Conservation (phyloP, 2,888 invertebrate genomes). For the Parnassius glacialis region DNA sequence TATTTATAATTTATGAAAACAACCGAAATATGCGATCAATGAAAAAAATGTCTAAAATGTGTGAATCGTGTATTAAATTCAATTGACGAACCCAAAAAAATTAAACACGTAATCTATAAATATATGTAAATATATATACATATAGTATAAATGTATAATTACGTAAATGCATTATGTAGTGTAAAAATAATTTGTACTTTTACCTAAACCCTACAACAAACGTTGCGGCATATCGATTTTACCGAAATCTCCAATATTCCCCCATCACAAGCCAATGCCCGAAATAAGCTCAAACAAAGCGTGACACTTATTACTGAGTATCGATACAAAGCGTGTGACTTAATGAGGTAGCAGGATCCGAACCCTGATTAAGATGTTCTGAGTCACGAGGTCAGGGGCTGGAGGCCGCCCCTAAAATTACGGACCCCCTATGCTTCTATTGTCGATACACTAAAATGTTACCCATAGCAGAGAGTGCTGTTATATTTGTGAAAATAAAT, state of each 20-base stretch:
- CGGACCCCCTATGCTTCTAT: conserved; percentile 24
- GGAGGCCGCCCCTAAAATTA: conserved; percentile 53
- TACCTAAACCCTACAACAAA: background rate
- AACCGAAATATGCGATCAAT: no score
- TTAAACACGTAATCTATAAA: no score
- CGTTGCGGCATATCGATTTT: conserved; percentile 4
- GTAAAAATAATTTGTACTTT: no score
- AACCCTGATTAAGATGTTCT: conserved; percentile 61
- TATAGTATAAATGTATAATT: no score
- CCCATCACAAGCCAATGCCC: conserved; percentile 22
- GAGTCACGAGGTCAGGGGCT: conserved; percentile 73
- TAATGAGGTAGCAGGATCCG: conserved; percentile 28
- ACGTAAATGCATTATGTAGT: no score
- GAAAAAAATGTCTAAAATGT: no score
- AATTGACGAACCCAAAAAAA: no score
- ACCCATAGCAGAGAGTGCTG: background rate
- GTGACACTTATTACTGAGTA: conserved; percentile 40
- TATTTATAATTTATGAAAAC: no score
- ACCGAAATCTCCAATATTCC: conserved; percentile 34
- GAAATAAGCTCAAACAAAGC: conserved; percentile 19
- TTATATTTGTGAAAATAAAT: background rate
- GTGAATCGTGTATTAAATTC: no score
- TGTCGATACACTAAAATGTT: conserved; percentile 8
- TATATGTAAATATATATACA: no score
- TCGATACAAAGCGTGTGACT: conserved; percentile 28